These are phyloP conservation scores for Psilopogon haemacephalus DNA, from an alignment of 2,113 vertebrate species.

Conservation along the genomic window DNA sequence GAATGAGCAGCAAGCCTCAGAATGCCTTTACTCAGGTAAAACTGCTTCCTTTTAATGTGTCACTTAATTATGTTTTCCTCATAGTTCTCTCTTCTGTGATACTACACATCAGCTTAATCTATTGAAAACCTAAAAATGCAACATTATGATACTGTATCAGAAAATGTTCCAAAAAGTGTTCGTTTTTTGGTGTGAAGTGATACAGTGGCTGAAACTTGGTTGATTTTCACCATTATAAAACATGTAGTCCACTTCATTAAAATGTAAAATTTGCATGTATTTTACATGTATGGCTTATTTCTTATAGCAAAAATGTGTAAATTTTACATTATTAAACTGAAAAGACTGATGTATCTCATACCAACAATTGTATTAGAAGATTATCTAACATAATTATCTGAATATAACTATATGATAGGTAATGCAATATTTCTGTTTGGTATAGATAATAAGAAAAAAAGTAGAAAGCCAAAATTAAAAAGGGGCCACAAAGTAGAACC, in stretches of 20 bases:
- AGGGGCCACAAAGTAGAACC: conserved; percentile 90
- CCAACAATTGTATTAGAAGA: background rate
- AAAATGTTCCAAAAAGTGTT: background rate
- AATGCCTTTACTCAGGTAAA: conserved; percentile 78
- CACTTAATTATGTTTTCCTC: background rate
- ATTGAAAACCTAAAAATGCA: background rate
- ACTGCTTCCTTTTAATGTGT: background rate
- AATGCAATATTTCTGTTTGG: background rate
- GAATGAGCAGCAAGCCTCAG: conserved; percentile 73
- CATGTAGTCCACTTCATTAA: background rate
- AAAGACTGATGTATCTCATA: background rate
- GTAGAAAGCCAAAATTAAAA: conserved; percentile 85
- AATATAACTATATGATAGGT: background rate
- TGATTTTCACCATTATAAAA: background rate
- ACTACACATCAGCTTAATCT: accelerated
- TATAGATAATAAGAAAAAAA: conserved; percentile 83
- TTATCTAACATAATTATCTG: background rate
- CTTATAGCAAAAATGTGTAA: background rate
- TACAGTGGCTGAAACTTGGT: background rate
- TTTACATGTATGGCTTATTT: background rate
- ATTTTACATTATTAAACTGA: background rate
- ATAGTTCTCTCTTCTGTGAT: background rate
- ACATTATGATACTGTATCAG: background rate
- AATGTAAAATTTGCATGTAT: background rate
- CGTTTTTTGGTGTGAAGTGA: background rate